Conservation (phyloP, 1,140 invertebrate species). For the Cryptotermes secundus region DNA sequence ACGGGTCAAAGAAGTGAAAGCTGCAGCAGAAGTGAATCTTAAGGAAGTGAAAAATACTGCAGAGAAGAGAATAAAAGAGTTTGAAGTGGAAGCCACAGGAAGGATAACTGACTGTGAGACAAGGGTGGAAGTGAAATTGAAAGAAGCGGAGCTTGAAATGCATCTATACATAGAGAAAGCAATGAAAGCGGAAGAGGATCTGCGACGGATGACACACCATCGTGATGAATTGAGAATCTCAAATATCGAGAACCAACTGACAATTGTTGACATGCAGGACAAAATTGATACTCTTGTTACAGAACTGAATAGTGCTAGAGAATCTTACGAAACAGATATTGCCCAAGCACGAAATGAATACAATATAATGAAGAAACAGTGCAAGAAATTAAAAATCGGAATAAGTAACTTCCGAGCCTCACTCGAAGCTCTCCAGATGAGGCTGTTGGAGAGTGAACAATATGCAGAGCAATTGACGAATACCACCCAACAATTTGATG, state of each 20-base stretch:
- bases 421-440: neutral
- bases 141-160: neutral
- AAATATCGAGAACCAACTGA: slow-evolving; percentile 19
- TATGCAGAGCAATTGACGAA: slow-evolving; percentile 7
- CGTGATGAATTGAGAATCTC: slow-evolving; percentile 20
- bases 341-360: neutral
- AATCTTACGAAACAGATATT: neutral
- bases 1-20: neutral
- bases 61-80: slow-evolving; percentile 43
- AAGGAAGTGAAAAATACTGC: slow-evolving; percentile 42
- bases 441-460: slow-evolving; percentile 8
- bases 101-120: slow-evolving; percentile 46
- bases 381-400: slow-evolving; percentile 18
- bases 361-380: neutral
- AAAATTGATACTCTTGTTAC: slow-evolving; percentile 17
- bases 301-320: neutral
- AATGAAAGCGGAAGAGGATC: slow-evolving; percentile 39
- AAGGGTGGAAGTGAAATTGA: slow-evolving; percentile 40
- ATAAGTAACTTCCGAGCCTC: neutral
- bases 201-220: slow-evolving; percentile 39
- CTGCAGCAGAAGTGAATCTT: slow-evolving; percentile 42
- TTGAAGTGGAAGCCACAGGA: slow-evolving; percentile 46
- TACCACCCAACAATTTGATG: neutral
- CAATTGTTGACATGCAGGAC: slow-evolving; percentile 21
- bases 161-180: neutral